Evolutionary conservation across 2,113 vertebrate species (phyloP), one percentile per base, ranked within the genome.

Genomic region (Apteryx owenii): DNA sequence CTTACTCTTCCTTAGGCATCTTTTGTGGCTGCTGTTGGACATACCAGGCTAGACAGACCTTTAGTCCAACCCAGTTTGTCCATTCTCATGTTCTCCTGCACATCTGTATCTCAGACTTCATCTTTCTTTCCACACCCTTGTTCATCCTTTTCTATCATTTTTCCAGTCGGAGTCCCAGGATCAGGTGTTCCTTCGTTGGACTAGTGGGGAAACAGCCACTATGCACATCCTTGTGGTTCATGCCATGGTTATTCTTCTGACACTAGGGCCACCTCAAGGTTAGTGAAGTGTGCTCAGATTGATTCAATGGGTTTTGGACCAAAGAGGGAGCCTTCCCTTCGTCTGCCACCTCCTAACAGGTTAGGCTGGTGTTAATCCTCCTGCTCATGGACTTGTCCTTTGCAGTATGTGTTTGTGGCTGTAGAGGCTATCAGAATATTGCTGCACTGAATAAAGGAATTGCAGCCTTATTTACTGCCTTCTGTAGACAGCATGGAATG

Each of bases 171-270:
- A 99, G 85, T 99, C 99, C 19, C 99, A 99, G 97, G 99, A 99
- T 96, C 99, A 99, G 91, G 99, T 99, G 66, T 99, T 99, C 90
- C 98, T 99, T 72, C 99, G 99, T 12, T 99, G 99, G 99, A 99
- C 98, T 7, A 99, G 99, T 18, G 99, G 99, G 70, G 99, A 99
- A 96, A 99, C 99, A 0, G 99, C 99, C 65, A 99, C 99, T 3
- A 99, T 99, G 99, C 99, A 99, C 96, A 99, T 99, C 69, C 98
- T 99, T 22, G 99, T 99, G 28, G 99, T 99, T 60, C 99, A 99
- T 3, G 99, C 99, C 75, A 99, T 99, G 99, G 99, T 99, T 92
- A 99, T 99, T 90, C 98, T 99, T 64, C 98, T 99, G 91, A 99
- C 99, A 0, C 95, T 99, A 11, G 99, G 99, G 15, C 99, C 99